Conservation (phyloP, 2,113 vertebrate genomes). For the Paralichthys olivaceus region DNA sequence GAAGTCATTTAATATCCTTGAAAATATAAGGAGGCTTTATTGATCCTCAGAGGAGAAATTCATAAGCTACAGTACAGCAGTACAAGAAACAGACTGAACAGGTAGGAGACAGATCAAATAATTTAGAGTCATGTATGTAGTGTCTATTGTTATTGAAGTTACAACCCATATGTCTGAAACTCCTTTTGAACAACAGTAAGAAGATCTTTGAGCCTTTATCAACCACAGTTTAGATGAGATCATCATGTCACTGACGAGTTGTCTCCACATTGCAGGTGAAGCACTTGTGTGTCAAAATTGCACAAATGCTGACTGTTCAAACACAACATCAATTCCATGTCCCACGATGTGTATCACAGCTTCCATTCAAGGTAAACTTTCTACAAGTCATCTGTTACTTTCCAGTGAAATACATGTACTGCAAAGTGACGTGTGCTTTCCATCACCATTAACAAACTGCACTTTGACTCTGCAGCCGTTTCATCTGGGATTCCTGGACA, state of each 20-base stretch:
- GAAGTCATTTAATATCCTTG: background rate
- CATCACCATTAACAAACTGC: background rate
- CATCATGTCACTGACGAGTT: background rate
- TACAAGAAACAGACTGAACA: background rate
- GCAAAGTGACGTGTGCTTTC: too few relatives aligned
- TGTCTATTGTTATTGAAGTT: background rate
- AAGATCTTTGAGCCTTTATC: background rate
- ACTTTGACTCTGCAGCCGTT: background rate
- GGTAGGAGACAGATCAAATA: too few relatives aligned
- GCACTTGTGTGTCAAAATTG: conserved; percentile 27
- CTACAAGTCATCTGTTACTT: too few relatives aligned
- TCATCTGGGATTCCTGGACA: fast-evolving
- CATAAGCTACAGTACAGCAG: background rate
- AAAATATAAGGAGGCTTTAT: background rate
- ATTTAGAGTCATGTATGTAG: background rate
- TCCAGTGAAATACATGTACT: too few relatives aligned
- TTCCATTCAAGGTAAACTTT: background rate
- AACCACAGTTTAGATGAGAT: background rate
- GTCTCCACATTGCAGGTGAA: conserved; percentile 7
- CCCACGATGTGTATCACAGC: too few relatives aligned
- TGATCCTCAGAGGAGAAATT: background rate
- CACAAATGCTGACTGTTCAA: background rate
- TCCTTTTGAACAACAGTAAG: background rate
- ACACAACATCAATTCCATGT: too few relatives aligned
- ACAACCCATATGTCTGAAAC: background rate